Base-by-base conservation (phyloP, 2,797 vertebrate genomes). In the Bradypodion ventrale region DNA sequence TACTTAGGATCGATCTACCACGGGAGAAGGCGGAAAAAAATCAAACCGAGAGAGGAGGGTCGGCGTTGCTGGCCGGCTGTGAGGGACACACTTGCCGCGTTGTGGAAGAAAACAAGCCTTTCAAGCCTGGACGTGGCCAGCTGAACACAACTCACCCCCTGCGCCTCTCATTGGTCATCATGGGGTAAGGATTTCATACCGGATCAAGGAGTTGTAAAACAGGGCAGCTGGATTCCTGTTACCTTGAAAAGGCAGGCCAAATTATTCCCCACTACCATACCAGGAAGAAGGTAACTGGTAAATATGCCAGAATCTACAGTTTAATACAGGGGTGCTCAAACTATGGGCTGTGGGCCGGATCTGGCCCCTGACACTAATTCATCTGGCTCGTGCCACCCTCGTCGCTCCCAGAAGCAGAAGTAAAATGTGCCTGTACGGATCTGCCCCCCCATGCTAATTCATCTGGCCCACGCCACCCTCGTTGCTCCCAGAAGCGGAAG, bases 101-200 rank as follows among this genome's bases (percentile, higher is more conserved):
- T 59, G 85, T 46, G 3, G 32, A 52, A 27, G 12, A 40, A 10
- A 87, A 83, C 65, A 89, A 87, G 86, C 78, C 77, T 83, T 86
- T 88, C n/a, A 83, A 82, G 69, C n/a, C n/a, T n/a, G n/a, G 70
- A 93, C 89, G 87, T 88, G 87, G 90, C 90, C 86, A 76, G 77
- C 89, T 88, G 85, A 88, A 90, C 85, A 93, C 85, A 93, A 92
- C 90, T 94, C 93, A 16, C 86, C 75, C 86, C 75, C 84, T 87
- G 88, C 91, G 89, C 93, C 93, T 93, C 93, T 92, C 91, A 40
- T 46, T 94, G 94, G 91, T 89, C 94, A 95, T 94, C 93, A 95
- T 96, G 95, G 95, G 93, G 95, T 93, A 95, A 95, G 94, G 90
- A 89, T 83, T 89, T 87, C 87, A 75, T 90, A 75, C 59, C 86